Conservation (phyloP, 2,888 invertebrate genomes). For the Zeuzera pyrina region DNA sequence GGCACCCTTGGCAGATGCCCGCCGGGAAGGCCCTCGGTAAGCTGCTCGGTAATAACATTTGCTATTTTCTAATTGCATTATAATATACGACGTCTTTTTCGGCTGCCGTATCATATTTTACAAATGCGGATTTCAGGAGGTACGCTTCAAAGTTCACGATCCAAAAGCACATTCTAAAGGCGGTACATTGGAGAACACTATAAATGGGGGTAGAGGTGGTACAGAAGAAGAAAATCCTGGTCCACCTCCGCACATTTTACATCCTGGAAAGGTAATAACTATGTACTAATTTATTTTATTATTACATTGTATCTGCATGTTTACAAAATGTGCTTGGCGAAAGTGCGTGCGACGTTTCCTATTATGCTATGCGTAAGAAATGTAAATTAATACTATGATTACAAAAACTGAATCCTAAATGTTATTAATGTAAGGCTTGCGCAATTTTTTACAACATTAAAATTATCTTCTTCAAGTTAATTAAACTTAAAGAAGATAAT, state of each 20-base stretch:
- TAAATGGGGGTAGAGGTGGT: constrained; percentile 84
- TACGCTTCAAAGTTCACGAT: constrained; percentile 95
- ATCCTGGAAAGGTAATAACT: constrained; percentile 82
- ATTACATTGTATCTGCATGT: no score
- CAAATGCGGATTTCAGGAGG: constrained; percentile 78
- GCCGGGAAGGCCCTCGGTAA: constrained; percentile 67
- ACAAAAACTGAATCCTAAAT: background rate
- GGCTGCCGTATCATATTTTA: background rate
- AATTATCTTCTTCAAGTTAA: background rate
- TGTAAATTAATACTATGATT: background rate
- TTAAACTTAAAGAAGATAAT: background rate
- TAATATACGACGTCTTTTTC: background rate
- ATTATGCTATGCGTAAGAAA: no score
- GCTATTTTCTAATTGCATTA: constrained; percentile 9
- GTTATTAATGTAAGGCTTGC: background rate
- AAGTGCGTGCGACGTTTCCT: no score
- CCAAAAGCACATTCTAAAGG: constrained; percentile 95
- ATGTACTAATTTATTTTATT: background rate
- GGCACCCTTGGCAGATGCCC: constrained; percentile 80
- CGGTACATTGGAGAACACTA: constrained; percentile 91
- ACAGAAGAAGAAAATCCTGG: constrained; percentile 77
- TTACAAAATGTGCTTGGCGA: no score
- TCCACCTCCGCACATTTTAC: constrained; percentile 83
- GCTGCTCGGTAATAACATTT: constrained; percentile 38
- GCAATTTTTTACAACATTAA: background rate